Conservation (phyloP, 2,888 invertebrate species). For the Nomada flava region DNA sequence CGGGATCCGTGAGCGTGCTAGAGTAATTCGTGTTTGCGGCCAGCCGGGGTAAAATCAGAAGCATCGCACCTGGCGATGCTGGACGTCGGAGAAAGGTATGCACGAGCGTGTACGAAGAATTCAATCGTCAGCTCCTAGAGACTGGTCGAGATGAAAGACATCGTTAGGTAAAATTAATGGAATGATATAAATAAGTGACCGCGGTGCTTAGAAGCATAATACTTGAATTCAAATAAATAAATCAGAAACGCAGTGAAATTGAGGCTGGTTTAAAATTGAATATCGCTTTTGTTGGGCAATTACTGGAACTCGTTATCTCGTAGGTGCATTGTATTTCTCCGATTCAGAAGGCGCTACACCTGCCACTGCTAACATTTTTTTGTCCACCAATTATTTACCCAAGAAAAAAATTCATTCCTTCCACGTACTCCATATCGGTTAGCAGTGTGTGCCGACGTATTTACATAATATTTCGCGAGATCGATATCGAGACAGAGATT, state of each 20-base stretch:
- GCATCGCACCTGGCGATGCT: constrained; percentile 37
- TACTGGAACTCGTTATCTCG: too few relatives aligned
- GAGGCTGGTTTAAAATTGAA: too few relatives aligned
- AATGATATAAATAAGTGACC: too few relatives aligned
- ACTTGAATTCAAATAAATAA: too few relatives aligned
- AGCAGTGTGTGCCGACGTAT: constrained; percentile 31
- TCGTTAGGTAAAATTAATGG: too few relatives aligned
- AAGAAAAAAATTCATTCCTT: background rate
- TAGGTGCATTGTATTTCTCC: too few relatives aligned
- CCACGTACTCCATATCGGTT: background rate
- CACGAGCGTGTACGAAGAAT: too few relatives aligned
- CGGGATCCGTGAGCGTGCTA: constrained; percentile 36
- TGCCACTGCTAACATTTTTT: background rate
- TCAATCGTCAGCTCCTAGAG: too few relatives aligned
- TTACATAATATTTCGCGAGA: constrained; percentile 59
- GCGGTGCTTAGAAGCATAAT: too few relatives aligned
- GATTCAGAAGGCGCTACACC: background rate
- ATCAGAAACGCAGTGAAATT: too few relatives aligned
- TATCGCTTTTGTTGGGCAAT: too few relatives aligned
- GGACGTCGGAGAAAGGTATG: background rate
- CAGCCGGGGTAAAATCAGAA: constrained; percentile 51
- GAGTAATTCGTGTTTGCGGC: constrained; percentile 27
- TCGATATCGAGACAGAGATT: constrained; percentile 54
- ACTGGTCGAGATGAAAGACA: too few relatives aligned
- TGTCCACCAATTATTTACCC: background rate